Conservation (phyloP, 1,140 invertebrate genomes). For the Sitophilus oryzae region DNA sequence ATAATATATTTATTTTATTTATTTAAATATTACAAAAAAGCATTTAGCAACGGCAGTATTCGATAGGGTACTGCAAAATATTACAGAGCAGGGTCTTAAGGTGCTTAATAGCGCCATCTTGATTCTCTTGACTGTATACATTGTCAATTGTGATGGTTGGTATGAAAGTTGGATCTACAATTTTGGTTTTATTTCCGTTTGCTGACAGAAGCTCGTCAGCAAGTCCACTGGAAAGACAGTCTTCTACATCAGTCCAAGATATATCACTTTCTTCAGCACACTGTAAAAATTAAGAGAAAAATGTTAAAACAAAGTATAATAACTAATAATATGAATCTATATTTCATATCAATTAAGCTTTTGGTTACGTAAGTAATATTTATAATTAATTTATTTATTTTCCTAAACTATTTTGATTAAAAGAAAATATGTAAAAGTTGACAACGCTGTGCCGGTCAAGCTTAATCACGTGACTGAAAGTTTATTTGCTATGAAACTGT, state of each 20-base stretch:
- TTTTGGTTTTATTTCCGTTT: constrained; percentile 52
- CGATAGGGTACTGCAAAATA: background rate
- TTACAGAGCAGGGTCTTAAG: constrained; percentile 26
- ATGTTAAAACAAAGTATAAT: too few species aligned
- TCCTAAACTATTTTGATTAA: too few species aligned
- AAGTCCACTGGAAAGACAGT: constrained; percentile 40
- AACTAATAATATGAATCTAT: too few species aligned
- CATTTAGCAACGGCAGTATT: constrained; percentile 6
- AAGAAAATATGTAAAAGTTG: too few species aligned
- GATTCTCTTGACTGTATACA: constrained; percentile 21
- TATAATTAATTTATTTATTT: too few species aligned
- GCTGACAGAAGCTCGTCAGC: constrained; percentile 49
- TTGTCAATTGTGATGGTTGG: constrained; percentile 57
- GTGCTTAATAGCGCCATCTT: constrained; percentile 18
- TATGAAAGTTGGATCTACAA: constrained; percentile 50
- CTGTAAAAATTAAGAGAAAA: constrained; percentile 42
- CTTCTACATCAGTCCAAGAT: constrained; percentile 36
- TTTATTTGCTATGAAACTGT: too few species aligned
- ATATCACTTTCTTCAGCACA: constrained; percentile 45
- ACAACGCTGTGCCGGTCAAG: too few species aligned
- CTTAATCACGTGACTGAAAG: too few species aligned
- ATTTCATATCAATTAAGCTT: too few species aligned
- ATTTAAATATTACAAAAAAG: too few species aligned
- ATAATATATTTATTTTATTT: too few species aligned
- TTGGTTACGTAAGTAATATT: too few species aligned